Conservation (phyloP, 1,140 invertebrate genomes). For the Zaprionus gabonicus region DNA sequence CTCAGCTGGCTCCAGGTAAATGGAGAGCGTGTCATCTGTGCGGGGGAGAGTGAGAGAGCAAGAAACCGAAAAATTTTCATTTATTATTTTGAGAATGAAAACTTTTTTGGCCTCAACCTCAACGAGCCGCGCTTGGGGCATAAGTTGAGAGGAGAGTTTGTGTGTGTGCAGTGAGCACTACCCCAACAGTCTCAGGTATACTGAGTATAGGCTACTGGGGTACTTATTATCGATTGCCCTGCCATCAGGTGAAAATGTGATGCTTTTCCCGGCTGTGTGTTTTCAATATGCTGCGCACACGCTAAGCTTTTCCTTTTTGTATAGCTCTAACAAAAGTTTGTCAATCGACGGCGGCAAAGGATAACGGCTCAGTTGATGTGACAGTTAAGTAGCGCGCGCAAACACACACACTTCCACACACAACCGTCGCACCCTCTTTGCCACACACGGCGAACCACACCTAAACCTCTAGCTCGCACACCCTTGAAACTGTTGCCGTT, state of each 20-base stretch:
- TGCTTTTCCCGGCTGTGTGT: constrained; percentile 31
- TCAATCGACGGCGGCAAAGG: constrained; percentile 64
- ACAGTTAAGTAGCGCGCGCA: constrained; percentile 38
- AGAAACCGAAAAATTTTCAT: constrained; percentile 55
- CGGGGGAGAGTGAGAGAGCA: background rate
- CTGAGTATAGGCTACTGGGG: constrained; percentile 14
- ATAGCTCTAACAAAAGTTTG: constrained; percentile 56
- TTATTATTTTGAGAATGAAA: constrained; percentile 70
- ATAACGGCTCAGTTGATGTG: constrained; percentile 47
- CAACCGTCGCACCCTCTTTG: background rate
- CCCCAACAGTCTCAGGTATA: background rate
- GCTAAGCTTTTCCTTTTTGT: constrained; percentile 39
- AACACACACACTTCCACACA: constrained; percentile 2
- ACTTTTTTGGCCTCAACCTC: constrained; percentile 57
- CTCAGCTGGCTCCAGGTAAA: constrained; percentile 23
- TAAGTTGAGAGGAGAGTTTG: constrained; percentile 30
- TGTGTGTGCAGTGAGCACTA: constrained; percentile 33
- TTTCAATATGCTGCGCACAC: constrained; percentile 73
- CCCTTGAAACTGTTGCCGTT: constrained; percentile 45
- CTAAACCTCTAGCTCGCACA: constrained; percentile 13
- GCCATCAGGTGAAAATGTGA: constrained; percentile 70
- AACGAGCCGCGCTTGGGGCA: constrained; percentile 19
- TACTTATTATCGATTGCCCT: constrained; percentile 74
- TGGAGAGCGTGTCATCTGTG: constrained; percentile 19
- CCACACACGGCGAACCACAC: background rate